Evolutionary conservation across 2,797 vertebrate species (phyloP).

Genomic region (Sebastes diploproa): DNA sequence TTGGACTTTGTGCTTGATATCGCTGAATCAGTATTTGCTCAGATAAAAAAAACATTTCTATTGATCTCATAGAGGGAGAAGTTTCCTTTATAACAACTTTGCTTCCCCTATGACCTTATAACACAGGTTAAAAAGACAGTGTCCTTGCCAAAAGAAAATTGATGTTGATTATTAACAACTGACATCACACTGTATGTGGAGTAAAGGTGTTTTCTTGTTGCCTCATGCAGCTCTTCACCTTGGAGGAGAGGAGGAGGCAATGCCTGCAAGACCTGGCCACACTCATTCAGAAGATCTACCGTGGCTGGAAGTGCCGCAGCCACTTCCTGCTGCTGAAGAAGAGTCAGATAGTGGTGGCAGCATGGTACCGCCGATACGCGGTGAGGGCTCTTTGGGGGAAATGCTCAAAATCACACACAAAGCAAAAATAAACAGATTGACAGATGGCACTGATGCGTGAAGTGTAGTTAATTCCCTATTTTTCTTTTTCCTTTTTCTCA

Average conservation of each 20-base stretch:
- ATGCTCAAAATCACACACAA: neutral
- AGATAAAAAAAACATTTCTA: neutral
- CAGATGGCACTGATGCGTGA: neutral
- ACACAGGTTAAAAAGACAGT: neutral
- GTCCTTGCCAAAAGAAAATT: neutral
- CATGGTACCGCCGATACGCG: conserved; percentile 92
- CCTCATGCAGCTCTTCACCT: conserved; percentile 89
- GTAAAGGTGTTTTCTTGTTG: neutral
- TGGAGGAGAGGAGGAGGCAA: conserved; percentile 92
- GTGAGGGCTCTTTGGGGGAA: conserved; percentile 81
- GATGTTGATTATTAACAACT: neutral
- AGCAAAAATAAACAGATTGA: neutral
- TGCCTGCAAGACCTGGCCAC: conserved; percentile 92
- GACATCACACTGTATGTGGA: neutral
- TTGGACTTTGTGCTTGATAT: conserved; percentile 30
- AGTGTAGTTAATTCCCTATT: conserved; percentile 21
- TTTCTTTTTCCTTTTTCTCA: conserved; percentile 14
- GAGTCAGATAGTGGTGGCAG: conserved; percentile 92
- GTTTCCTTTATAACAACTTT: neutral
- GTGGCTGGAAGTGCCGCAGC: conserved; percentile 93
- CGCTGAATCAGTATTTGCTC: conserved; percentile 15
- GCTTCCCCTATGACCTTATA: neutral
- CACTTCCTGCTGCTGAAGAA: conserved; percentile 92
- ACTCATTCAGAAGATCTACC: conserved; percentile 96
- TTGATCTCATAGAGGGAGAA: neutral